phyloP scores from a whole-genome alignment of 2,113 vertebrate species.

The Physeter macrocephalus region DNA sequence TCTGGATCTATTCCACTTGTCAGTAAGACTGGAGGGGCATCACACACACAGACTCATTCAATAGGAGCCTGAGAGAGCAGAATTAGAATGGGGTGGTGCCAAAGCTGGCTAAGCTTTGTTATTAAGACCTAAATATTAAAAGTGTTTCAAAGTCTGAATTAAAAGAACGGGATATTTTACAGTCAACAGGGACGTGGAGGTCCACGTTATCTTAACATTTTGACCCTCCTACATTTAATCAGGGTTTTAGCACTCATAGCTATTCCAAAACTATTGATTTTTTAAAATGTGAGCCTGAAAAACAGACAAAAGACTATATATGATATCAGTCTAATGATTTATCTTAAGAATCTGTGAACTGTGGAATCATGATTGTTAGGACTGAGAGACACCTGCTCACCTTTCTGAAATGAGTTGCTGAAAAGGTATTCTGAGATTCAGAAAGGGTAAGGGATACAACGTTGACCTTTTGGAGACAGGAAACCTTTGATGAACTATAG shows the following conservation, averaged over 20 bases:
- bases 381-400: conserved; percentile 68
- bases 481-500: conserved; percentile 71
- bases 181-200: not conserved
- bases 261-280: conserved; percentile 34
- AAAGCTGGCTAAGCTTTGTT: not conserved
- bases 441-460: conserved; percentile 67
- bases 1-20: not conserved
- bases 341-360: conserved; percentile 59
- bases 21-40: not conserved
- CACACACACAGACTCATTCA: not conserved
- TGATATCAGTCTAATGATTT: conserved; percentile 57
- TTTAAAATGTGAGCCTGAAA: not conserved
- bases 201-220: not conserved
- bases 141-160: not conserved
- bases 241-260: not conserved
- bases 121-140: not conserved
- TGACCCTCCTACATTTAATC: conserved; percentile 25
- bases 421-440: conserved; percentile 65
- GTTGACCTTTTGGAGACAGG: conserved; percentile 71
- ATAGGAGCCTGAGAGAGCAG: not conserved
- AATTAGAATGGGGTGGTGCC: not conserved
- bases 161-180: not conserved
- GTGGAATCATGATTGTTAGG: conserved; percentile 62
- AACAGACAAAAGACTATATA: conserved; percentile 43
- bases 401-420: conserved; percentile 62